phyloP scores from a whole-genome alignment of 2,113 vertebrate species.

The Tricholaema leucomelas region DNA sequence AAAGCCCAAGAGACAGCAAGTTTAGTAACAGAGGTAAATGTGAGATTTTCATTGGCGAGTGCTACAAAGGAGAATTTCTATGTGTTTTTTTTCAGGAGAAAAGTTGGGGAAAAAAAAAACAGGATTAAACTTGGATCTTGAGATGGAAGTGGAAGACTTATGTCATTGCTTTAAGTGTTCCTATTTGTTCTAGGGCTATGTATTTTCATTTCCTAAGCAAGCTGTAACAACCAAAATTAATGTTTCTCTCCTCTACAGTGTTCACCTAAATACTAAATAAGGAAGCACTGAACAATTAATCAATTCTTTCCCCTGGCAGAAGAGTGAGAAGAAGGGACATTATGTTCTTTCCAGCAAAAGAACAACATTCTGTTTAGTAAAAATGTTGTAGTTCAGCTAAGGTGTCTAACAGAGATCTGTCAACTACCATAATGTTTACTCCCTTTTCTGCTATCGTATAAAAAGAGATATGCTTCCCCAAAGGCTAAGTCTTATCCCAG shows the following conservation, averaged over 20 bases:
- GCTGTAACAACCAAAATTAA: background rate
- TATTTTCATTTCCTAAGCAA: background rate
- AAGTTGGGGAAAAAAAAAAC: background rate
- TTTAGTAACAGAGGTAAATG: background rate
- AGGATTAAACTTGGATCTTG: constrained; percentile 4
- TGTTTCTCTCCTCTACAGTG: background rate
- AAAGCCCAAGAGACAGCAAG: background rate
- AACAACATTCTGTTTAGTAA: background rate
- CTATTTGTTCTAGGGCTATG: background rate
- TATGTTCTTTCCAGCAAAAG: background rate
- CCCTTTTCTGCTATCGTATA: background rate
- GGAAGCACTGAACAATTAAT: background rate
- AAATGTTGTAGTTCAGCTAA: background rate
- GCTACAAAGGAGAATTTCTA: background rate
- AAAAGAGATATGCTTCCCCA: background rate
- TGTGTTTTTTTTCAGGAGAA: background rate
- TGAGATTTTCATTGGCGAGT: background rate
- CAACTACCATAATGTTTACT: background rate
- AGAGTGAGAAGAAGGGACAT: background rate
- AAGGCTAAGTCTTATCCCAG: background rate
- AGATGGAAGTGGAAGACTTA: background rate
- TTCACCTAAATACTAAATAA: background rate
- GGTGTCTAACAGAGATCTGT: background rate
- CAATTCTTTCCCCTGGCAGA: background rate
- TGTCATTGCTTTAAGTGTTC: background rate